Percentiles rank a stretch among this genome's conserved stretches.
Evolutionary conservation across 1,140 invertebrate genomes (phyloP).

Genomic region (Bombus terrestris): DNA sequence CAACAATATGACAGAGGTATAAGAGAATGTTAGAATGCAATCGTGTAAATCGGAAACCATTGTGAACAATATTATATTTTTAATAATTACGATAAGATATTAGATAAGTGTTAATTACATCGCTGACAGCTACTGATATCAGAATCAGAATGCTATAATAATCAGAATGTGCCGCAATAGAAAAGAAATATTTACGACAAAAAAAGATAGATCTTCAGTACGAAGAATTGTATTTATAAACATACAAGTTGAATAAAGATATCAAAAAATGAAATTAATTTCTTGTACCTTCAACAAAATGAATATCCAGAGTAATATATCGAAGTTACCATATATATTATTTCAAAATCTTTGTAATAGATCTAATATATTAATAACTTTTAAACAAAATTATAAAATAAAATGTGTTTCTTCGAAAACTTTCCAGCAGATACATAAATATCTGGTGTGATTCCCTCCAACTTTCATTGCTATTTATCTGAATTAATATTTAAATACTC

Average conservation of each 20-base stretch:
- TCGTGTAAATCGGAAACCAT: not conserved
- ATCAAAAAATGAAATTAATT: not conserved
- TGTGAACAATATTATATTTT: not conserved
- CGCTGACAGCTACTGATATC: not conserved
- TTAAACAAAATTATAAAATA: not conserved
- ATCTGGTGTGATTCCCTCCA: too few species aligned
- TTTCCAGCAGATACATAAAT: too few species aligned
- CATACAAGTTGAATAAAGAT: not conserved
- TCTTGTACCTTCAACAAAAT: not conserved
- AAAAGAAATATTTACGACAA: not conserved
- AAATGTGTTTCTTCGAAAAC: not conserved
- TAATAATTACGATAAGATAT: not conserved
- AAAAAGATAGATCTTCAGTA: not conserved
- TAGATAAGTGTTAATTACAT: not conserved
- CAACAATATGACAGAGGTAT: not conserved
- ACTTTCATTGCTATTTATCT: too few species aligned
- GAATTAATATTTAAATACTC: too few species aligned
- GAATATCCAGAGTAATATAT: not conserved
- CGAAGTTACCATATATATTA: not conserved
- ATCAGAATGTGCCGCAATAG: not conserved
- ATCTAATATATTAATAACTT: not conserved
- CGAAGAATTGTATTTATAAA: not conserved
- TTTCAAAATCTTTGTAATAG: not conserved
- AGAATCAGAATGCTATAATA: not conserved
- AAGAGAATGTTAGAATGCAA: too few species aligned